Evolutionary conservation across 2,797 vertebrate species (phyloP).

Genomic region (Anas acuta): DNA sequence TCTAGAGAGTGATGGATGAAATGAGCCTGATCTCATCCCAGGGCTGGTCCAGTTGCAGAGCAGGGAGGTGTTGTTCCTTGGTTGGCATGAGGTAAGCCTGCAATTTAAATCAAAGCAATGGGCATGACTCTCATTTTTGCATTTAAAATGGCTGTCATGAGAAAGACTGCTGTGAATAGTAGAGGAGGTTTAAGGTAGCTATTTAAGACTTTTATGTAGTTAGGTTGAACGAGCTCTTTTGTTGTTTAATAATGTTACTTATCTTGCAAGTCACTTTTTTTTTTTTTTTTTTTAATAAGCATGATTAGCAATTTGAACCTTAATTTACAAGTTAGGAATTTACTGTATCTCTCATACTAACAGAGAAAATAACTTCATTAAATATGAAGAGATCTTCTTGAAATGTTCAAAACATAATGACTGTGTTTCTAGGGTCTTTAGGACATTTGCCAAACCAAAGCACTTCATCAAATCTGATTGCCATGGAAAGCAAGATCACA

Average conservation of each 20-base stretch:
- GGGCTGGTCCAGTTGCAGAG: neutral
- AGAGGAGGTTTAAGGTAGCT: neutral
- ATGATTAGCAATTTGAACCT: slow-evolving; percentile 14
- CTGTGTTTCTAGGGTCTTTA: slow-evolving; percentile 25
- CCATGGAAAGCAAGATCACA: slow-evolving; percentile 4
- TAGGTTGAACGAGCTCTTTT: neutral
- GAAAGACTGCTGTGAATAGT: neutral
- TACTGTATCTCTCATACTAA: neutral
- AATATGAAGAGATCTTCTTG: slow-evolving; percentile 44
- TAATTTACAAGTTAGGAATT: slow-evolving; percentile 33
- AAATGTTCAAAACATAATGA: slow-evolving; percentile 13
- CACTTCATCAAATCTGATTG: slow-evolving; percentile 24
- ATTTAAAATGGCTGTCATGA: neutral
- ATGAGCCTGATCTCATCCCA: neutral
- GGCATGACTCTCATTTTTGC: neutral
- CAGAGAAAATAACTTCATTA: slow-evolving; percentile 35
- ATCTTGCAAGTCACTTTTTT: neutral
- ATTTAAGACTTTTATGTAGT: neutral
- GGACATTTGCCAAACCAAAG: slow-evolving; percentile 46
- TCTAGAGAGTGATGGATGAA: neutral
- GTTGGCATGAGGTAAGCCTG: neutral
- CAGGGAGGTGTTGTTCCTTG: neutral
- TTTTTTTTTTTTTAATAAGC: neutral
- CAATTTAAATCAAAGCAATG: neutral
- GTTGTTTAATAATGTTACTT: neutral